These are phyloP conservation scores for Fregata magnificens DNA, from an alignment of 2,113 vertebrate genomes.

Conservation along the genomic window DNA sequence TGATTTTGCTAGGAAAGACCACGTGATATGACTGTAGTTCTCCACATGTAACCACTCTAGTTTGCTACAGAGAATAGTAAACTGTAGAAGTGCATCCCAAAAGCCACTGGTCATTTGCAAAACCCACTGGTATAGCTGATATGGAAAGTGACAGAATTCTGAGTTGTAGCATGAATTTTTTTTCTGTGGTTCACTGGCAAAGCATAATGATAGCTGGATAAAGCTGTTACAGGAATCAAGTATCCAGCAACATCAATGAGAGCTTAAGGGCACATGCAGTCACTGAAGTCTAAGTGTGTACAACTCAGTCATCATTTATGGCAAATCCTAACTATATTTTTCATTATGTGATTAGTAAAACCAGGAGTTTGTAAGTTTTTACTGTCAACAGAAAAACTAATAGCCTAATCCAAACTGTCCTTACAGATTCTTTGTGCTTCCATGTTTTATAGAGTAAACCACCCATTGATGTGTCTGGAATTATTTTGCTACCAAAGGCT, in stretches of 20 bases:
- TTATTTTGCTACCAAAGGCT: not conserved
- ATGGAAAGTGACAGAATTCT: not conserved
- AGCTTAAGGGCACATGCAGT: not conserved
- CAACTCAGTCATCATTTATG: not conserved
- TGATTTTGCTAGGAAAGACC: not conserved
- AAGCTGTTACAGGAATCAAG: not conserved
- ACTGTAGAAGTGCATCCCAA: not conserved
- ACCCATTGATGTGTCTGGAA: not conserved
- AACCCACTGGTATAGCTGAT: not conserved
- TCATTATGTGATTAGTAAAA: not conserved
- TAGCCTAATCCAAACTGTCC: not conserved
- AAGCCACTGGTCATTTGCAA: not conserved
- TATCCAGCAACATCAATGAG: not conserved
- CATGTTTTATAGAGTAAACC: not conserved
- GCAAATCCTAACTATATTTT: not conserved
- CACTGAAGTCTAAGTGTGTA: not conserved
- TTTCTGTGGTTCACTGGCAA: not conserved
- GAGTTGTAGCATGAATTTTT: fast-evolving
- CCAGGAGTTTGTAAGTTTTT: not conserved
- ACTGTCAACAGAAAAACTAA: not conserved
- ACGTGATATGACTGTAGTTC: fast-evolving
- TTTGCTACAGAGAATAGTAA: not conserved
- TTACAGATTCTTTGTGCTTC: not conserved
- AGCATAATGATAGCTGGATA: not conserved
- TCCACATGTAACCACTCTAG: not conserved